Conservation (phyloP, 2,113 vertebrate genomes). For the Nothobranchius kuhntae region DNA sequence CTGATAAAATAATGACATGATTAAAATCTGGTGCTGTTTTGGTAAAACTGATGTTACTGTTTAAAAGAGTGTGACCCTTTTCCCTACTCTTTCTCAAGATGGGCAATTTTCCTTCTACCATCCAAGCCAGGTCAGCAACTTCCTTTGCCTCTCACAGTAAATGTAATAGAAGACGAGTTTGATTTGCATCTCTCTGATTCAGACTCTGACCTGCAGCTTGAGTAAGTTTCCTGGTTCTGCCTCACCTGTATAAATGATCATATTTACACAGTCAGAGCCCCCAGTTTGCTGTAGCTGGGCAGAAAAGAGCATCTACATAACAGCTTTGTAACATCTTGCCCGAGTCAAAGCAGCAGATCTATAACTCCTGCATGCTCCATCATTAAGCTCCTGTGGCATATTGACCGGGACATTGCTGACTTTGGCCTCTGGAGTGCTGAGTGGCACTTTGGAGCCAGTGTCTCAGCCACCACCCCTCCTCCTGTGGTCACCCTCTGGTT, state of each 20-base stretch:
- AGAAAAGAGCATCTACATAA: constrained; percentile 14
- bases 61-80: too few species aligned
- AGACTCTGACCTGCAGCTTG: constrained; percentile 15
- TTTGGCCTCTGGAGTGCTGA: constrained; percentile 51
- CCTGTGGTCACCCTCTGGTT: constrained; percentile 18
- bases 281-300: constrained; percentile 19
- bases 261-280: constrained; percentile 22
- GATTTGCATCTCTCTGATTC: neutral
- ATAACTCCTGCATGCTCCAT: constrained; percentile 35
- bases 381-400: constrained; percentile 50
- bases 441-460: constrained; percentile 58
- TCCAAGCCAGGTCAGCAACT: too few species aligned
- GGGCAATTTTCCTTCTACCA: too few species aligned
- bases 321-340: constrained; percentile 29
- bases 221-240: constrained; percentile 16
- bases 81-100: too few species aligned
- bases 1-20: too few species aligned
- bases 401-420: constrained; percentile 48
- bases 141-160: too few species aligned
- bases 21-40: too few species aligned
- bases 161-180: too few species aligned
- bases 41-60: too few species aligned
- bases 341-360: constrained; percentile 41
- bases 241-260: neutral
- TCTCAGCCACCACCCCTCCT: constrained; percentile 35